Evolutionary conservation across 2,797 vertebrate species (phyloP).

Genomic region (Eupleurogrammus muticus): DNA sequence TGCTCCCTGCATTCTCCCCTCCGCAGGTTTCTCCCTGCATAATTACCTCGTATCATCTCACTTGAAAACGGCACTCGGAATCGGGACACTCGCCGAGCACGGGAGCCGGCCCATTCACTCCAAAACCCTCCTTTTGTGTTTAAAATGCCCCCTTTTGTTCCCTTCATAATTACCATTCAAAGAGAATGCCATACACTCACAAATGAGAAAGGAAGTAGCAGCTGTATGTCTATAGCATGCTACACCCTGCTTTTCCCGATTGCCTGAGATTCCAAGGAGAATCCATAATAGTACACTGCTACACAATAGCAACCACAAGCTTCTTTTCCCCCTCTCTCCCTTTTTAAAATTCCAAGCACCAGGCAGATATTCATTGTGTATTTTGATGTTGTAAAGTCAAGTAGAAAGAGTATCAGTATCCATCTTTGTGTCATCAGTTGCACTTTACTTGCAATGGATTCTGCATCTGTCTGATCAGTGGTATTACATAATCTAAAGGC

Average conservation of each 20-base stretch:
- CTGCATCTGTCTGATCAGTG: background rate
- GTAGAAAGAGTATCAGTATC: constrained; percentile 17
- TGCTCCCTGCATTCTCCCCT: constrained; percentile 11
- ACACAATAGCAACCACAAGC: constrained; percentile 14
- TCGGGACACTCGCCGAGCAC: constrained; percentile 38
- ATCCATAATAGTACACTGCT: constrained; percentile 36
- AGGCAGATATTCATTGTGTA: constrained; percentile 19
- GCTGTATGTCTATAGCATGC: constrained; percentile 55
- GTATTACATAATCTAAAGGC: background rate
- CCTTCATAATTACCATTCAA: constrained; percentile 70
- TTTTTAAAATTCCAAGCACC: background rate
- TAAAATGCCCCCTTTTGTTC: constrained; percentile 76
- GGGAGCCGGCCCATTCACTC: constrained; percentile 61
- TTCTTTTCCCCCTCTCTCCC: background rate
- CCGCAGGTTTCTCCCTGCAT: constrained; percentile 52
- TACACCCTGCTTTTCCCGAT: constrained; percentile 32
- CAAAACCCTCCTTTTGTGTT: constrained; percentile 65
- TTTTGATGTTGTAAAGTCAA: constrained; percentile 17
- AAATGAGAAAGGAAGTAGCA: constrained; percentile 53
- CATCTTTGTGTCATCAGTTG: constrained; percentile 14
- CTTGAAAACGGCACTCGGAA: constrained; percentile 58
- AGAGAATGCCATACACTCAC: constrained; percentile 59
- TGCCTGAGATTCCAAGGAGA: constrained; percentile 51
- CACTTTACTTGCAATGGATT: background rate
- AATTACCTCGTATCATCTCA: constrained; percentile 66